phyloP scores from a whole-genome alignment of 2,797 vertebrate species.

The Halcyon chelicuti region DNA sequence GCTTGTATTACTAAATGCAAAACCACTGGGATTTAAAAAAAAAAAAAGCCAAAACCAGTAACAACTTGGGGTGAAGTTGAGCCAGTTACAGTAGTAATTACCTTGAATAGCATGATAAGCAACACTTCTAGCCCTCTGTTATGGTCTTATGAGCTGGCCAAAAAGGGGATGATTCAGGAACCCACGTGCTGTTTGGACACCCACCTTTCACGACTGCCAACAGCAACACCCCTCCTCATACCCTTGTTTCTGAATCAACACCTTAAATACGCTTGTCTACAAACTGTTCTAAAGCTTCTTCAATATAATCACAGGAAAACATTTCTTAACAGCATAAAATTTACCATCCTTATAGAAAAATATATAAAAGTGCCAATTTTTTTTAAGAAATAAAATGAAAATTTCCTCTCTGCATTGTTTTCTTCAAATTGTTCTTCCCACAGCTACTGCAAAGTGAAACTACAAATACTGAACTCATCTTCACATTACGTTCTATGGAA shows the following conservation, averaged over 20 bases:
- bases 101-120: background rate
- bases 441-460: background rate
- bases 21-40: background rate
- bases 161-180: background rate
- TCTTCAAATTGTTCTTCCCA: background rate
- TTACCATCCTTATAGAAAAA: background rate
- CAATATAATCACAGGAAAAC: background rate
- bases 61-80: background rate
- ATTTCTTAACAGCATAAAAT: background rate
- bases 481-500: background rate
- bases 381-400: background rate
- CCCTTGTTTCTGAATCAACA: background rate
- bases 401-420: background rate
- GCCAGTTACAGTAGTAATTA: background rate
- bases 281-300: background rate
- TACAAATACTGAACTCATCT: background rate
- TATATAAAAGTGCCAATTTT: accelerated
- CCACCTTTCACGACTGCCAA: background rate
- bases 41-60: background rate
- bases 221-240: background rate
- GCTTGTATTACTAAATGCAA: background rate
- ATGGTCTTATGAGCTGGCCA: background rate
- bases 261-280: background rate
- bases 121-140: background rate
- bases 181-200: background rate